phyloP scores from a whole-genome alignment of 1,140 invertebrate species.

The Papilio polytes region DNA sequence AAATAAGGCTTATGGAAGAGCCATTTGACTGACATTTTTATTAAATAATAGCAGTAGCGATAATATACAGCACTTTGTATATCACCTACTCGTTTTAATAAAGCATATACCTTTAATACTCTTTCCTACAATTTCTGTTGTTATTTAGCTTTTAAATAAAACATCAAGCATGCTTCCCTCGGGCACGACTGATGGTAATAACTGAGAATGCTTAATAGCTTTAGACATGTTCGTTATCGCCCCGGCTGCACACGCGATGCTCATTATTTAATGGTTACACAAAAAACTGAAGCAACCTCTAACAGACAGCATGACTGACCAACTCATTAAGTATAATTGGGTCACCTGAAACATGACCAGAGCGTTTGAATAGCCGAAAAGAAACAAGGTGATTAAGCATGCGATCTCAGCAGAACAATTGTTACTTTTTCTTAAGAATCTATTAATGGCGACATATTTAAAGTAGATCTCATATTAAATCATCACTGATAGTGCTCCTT shows the following conservation, averaged over 20 bases:
- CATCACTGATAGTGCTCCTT: too few relatives aligned
- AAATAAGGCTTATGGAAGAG: too few relatives aligned
- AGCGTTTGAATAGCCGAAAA: constrained; percentile 2
- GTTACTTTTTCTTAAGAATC: background rate
- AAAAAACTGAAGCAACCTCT: constrained; percentile 16
- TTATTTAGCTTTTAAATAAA: constrained; percentile 30
- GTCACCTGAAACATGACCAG: constrained; percentile 26
- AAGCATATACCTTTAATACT: background rate
- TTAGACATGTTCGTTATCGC: constrained; percentile 27
- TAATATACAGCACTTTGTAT: background rate
- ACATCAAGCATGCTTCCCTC: constrained; percentile 23
- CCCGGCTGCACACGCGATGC: background rate
- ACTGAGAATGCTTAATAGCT: constrained; percentile 16
- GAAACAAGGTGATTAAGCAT: background rate
- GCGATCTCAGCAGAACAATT: constrained; percentile 8
- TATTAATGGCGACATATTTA: too few relatives aligned
- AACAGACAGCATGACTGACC: constrained; percentile 28
- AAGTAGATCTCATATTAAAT: too few relatives aligned
- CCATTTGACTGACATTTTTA: too few relatives aligned
- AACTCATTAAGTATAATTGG: constrained; percentile 31
- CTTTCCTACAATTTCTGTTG: background rate
- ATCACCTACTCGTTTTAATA: background rate
- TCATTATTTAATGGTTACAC: constrained; percentile 19
- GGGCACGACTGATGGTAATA: constrained; percentile 21
- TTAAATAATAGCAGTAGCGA: background rate